Conservation (phyloP, 2,797 vertebrate species). For the Psittacula echo region DNA sequence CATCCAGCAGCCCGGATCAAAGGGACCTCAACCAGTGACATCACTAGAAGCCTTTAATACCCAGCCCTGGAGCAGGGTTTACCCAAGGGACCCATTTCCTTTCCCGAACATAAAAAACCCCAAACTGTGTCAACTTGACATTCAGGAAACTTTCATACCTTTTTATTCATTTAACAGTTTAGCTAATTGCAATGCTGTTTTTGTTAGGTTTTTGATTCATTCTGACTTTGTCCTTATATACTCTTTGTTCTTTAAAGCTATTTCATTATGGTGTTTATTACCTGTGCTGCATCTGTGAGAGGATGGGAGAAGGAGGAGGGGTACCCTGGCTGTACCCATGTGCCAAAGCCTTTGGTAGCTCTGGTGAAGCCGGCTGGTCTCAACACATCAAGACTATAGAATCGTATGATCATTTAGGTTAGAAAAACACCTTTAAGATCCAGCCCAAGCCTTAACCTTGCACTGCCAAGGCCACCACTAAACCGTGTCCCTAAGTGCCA, state of each 20-base stretch:
- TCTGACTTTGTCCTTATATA: not conserved
- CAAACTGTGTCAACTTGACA: constrained; percentile 18
- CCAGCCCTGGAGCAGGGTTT: not conserved
- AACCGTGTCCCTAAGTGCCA: not conserved
- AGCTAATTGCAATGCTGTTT: not conserved
- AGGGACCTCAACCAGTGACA: not conserved
- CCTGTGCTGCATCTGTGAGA: not conserved
- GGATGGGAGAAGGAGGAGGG: not conserved
- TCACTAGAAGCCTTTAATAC: constrained; percentile 38
- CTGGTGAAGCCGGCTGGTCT: not conserved
- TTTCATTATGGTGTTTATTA: not conserved
- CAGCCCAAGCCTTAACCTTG: not conserved
- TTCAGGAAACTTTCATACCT: constrained; percentile 25
- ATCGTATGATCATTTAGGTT: not conserved
- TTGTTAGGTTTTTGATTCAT: not conserved
- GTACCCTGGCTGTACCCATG: not conserved
- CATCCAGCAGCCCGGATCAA: constrained; percentile 33
- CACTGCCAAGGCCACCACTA: not conserved
- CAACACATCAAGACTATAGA: not conserved
- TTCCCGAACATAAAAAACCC: not conserved
- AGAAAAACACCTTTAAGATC: not conserved
- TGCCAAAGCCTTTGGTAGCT: not conserved
- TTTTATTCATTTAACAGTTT: not conserved
- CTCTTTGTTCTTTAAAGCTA: not conserved
- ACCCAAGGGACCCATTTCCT: constrained; percentile 25